These are phyloP conservation scores for Callimico goeldii DNA, from an alignment of 2,797 vertebrate species.

Conservation along the genomic window DNA sequence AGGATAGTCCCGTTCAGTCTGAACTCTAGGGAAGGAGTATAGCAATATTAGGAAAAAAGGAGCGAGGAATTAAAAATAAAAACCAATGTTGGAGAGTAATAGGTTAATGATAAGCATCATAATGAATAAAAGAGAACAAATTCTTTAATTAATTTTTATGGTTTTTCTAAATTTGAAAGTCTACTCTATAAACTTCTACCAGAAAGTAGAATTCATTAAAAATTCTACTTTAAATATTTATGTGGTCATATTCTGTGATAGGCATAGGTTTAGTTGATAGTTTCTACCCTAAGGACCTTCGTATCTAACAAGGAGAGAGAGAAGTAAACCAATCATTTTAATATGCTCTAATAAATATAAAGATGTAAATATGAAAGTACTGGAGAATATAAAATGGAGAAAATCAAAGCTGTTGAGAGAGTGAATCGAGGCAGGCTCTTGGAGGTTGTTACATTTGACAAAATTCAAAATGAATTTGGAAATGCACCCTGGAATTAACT, in stretches of 20 bases:
- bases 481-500: background rate
- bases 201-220: background rate
- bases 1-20: background rate
- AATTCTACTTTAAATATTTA: too few relatives aligned
- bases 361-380: background rate
- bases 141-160: background rate
- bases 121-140: background rate
- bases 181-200: background rate
- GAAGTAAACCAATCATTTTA: background rate
- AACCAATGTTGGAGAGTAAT: constrained; percentile 10
- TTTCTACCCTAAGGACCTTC: background rate
- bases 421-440: background rate
- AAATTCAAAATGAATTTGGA: background rate
- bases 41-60: background rate
- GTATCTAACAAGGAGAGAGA: background rate
- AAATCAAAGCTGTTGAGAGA: background rate
- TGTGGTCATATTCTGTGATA: background rate
- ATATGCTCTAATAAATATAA: background rate
- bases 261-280: background rate
- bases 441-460: background rate
- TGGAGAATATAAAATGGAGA: background rate
- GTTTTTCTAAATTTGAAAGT: background rate
- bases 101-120: background rate
- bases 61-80: constrained; percentile 13
- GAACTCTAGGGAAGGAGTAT: background rate